A percentile compares a stretch with the other conserved stretches of the same genome.
These are phyloP conservation scores for Mercenaria mercenaria DNA, from an alignment of 1,140 invertebrate species.

Conservation along the genomic window DNA sequence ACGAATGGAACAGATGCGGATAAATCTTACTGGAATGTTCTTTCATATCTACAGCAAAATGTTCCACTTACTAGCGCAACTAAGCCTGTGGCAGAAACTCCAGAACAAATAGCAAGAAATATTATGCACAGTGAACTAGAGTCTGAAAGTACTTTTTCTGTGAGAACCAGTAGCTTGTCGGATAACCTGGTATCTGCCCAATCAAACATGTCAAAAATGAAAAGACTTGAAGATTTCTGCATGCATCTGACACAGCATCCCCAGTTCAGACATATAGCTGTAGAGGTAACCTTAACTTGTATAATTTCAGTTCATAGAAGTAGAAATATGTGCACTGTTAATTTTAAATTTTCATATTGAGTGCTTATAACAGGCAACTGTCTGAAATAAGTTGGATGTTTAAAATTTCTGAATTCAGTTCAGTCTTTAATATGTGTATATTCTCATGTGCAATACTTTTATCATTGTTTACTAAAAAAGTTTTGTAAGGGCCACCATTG, in stretches of 20 bases:
- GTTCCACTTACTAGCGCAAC: background rate
- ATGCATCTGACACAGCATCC: constrained; percentile 91
- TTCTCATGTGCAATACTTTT: too few relatives aligned
- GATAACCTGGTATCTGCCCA: constrained; percentile 89
- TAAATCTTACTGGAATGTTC: constrained; percentile 8
- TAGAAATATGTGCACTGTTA: background rate
- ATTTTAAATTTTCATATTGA: background rate
- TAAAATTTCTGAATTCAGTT: background rate
- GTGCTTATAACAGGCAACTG: background rate
- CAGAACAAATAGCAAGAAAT: constrained; percentile 53
- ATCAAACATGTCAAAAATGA: constrained; percentile 88
- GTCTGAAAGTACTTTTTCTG: constrained; percentile 68
- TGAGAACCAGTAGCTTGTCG: constrained; percentile 90
- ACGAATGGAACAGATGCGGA: background rate
- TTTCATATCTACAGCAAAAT: constrained; percentile 43
- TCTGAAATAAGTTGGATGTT: background rate
- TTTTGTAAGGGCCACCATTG: too few relatives aligned
- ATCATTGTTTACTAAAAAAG: too few relatives aligned
- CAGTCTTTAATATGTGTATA: too few relatives aligned
- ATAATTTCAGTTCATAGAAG: constrained; percentile 5
- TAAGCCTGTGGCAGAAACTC: constrained; percentile 19
- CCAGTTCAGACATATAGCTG: constrained; percentile 90
- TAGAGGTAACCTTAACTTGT: constrained; percentile 88
- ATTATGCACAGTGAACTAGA: constrained; percentile 69
- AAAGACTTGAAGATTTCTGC: constrained; percentile 90